Conservation (phyloP, 2,888 invertebrate species). For the Salpingus planirostris region DNA sequence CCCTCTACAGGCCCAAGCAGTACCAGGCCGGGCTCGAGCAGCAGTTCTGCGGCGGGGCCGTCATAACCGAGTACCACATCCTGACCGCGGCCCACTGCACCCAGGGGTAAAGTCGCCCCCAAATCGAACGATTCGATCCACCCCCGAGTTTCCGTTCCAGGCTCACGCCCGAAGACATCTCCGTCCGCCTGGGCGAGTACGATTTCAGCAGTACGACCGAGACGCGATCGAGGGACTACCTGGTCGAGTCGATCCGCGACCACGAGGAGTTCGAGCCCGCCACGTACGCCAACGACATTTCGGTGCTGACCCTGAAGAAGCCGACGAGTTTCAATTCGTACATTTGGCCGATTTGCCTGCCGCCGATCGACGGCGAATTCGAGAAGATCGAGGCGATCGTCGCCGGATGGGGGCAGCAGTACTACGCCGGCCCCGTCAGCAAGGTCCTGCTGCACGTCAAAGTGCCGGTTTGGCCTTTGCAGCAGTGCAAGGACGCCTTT, state of each 20-base stretch:
- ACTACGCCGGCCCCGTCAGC: constrained; percentile 55
- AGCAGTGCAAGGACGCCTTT: constrained; percentile 54
- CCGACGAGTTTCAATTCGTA: constrained; percentile 65
- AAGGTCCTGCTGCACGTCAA: constrained; percentile 64
- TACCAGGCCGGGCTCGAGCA: constrained; percentile 37
- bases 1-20: constrained; percentile 52
- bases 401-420: constrained; percentile 72
- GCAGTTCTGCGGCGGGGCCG: constrained; percentile 70
- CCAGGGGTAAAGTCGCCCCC: constrained; percentile 47
- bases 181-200: constrained; percentile 73
- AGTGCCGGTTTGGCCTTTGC: constrained; percentile 69
- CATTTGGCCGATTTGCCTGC: constrained; percentile 79
- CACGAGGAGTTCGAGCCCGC: constrained; percentile 60
- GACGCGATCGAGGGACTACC: constrained; percentile 60
- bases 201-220: constrained; percentile 61
- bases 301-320: constrained; percentile 58
- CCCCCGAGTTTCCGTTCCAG: too few relatives aligned
- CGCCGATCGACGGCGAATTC: constrained; percentile 53
- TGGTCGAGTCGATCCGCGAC: constrained; percentile 53
- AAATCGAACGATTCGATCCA: too few relatives aligned
- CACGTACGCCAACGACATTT: constrained; percentile 70
- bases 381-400: constrained; percentile 56
- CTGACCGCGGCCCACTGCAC: constrained; percentile 72
- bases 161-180: constrained; percentile 51
- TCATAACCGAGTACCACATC: constrained; percentile 71